phyloP scores from a whole-genome alignment of 2,888 invertebrate species.

The Cryptus armator region DNA sequence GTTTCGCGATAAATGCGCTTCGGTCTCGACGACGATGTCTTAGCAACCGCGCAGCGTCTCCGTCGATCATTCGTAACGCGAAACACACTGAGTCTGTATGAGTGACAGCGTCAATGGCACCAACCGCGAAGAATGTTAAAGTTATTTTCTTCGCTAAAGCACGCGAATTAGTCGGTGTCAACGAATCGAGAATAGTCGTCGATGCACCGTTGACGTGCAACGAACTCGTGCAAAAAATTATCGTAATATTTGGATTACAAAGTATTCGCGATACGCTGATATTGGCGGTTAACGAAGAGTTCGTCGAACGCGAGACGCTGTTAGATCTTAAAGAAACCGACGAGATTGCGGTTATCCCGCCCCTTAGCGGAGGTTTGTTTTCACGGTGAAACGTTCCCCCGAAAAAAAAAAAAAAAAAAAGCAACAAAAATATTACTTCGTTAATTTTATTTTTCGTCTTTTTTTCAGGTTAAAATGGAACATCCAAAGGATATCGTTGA shows the following conservation, averaged over 20 bases:
- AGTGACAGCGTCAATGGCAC: slow-evolving; percentile 44
- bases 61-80: slow-evolving; percentile 5
- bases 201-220: slow-evolving; percentile 86
- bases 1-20: slow-evolving; percentile 17
- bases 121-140: slow-evolving; percentile 85
- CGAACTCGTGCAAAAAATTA: slow-evolving; percentile 88
- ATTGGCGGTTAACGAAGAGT: slow-evolving; percentile 94
- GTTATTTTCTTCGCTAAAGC: slow-evolving; percentile 96
- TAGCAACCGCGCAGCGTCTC: slow-evolving; percentile 2
- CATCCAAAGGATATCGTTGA: slow-evolving; percentile 89
- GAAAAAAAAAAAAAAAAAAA: slow-evolving; percentile 15
- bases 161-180: slow-evolving; percentile 91
- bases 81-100: slow-evolving; percentile 60
- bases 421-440: no score
- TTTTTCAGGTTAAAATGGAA: slow-evolving; percentile 81
- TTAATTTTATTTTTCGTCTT: background rate
- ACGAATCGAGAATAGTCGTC: slow-evolving; percentile 87
- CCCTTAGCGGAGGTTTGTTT: slow-evolving; percentile 94
- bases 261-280: slow-evolving; percentile 90
- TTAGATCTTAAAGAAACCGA: slow-evolving; percentile 89
- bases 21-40: slow-evolving; percentile 34
- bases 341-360: slow-evolving; percentile 96
- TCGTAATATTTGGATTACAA: slow-evolving; percentile 88
- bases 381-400: background rate
- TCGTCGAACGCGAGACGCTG: slow-evolving; percentile 86